Conservation (phyloP, 2,113 vertebrate species). For the Excalfactoria chinensis region DNA sequence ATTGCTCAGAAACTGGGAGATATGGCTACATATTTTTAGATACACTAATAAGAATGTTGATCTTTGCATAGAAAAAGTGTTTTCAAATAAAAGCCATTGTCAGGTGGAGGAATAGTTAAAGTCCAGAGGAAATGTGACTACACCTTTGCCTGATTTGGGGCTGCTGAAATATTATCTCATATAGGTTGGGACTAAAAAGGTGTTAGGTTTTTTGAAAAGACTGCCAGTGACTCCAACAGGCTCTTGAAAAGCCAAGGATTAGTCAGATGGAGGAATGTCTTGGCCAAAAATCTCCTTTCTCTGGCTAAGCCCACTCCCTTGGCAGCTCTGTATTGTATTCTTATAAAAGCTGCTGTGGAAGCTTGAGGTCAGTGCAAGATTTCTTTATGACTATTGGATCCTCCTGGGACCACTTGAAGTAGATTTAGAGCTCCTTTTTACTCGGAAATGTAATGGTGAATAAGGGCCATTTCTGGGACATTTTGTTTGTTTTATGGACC, state of each 20-base stretch:
- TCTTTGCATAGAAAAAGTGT: not conserved
- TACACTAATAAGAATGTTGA: not conserved
- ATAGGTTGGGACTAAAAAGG: conserved; percentile 46
- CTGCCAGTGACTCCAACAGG: conserved; percentile 51
- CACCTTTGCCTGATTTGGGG: not conserved
- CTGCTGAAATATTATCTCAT: conserved; percentile 42
- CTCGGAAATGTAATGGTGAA: conserved; percentile 11
- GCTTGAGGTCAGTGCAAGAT: conserved; percentile 47
- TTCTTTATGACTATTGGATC: conserved; percentile 8
- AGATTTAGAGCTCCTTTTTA: conserved; percentile 50
- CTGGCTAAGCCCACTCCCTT: conserved; percentile 49
- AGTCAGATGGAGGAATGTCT: conserved; percentile 64
- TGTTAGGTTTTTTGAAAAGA: conserved; percentile 50
- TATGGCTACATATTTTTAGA: conserved; percentile 4
- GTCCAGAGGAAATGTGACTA: conserved; percentile 3
- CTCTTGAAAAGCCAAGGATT: conserved; percentile 62
- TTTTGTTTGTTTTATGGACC: conserved; percentile 37
- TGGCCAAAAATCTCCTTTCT: conserved; percentile 57
- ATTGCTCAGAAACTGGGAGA: not conserved
- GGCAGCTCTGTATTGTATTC: not conserved
- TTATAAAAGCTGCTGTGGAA: conserved; percentile 61
- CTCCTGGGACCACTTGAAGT: conserved; percentile 33
- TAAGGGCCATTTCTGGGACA: conserved; percentile 7
- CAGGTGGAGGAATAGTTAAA: not conserved
- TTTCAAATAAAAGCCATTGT: not conserved